Base-by-base conservation (phyloP, 92 coral and sea anemone species). In the Siderastrea radians region DNA sequence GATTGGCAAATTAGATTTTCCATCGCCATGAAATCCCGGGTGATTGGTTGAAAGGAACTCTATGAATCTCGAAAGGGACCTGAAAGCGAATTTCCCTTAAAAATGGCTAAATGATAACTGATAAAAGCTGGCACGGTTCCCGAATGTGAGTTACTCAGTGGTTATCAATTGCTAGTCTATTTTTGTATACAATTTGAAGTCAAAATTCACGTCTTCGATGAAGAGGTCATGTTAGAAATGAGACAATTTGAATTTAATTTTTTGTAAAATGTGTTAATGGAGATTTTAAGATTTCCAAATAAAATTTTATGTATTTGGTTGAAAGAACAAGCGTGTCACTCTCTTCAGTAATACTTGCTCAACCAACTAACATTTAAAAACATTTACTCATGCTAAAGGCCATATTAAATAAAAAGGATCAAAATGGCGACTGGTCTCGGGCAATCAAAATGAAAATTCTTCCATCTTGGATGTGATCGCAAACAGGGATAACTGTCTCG, bases 221-320 rank as follows among this genome's bases (percentile, higher is more conserved):
- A 78, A 60, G 74, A 45, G 16, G 47, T 46, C 62, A 5, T 52
- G 51, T 45, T 2, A 61, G 43, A 5, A 65, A 49, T 61, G 72
- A 26, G 49, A 19, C 74, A 50, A 63, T 49, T 65, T 5, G 73
- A 79, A 49, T 65, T 11, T 13, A 15, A 78, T 8, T 50, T 52
- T 80, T 65, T 80, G 84, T 80, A 65, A 65, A 65, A 50, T 79
- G 84, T 80, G 61, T 80, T 6, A 26, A 38, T 5, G 74, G 47
- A 80, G 9, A 15, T 64, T 38, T 45, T n/a, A 57, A 44, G 9
- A 57, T 51, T 77, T 77, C 43, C 44, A 59, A 77, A 77, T 77
- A 77, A 77, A 76, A 57, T 58, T 58, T 19, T 52, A 62, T 79
- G 59, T 79, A 79, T 50, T 60, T 13, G 19, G 58, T 26, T 79